phyloP scores from a whole-genome alignment of 2,888 invertebrate genomes.

The Oligia strigilis region DNA sequence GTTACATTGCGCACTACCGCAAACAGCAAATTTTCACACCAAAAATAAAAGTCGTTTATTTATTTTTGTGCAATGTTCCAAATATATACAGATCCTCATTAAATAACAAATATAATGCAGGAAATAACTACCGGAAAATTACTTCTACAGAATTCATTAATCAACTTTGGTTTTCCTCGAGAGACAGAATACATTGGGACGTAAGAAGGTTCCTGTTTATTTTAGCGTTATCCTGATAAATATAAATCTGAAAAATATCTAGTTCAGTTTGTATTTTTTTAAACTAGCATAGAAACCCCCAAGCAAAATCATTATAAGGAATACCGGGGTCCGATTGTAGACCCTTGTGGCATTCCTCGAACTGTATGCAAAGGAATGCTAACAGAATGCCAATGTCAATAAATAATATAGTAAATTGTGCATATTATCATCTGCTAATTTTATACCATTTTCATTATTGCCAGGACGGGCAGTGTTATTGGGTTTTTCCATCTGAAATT shows the following conservation, averaged over 20 bases:
- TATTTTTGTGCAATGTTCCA: no score
- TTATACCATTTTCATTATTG: slow-evolving; percentile 9
- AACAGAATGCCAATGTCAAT: no score
- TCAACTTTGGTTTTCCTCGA: slow-evolving; percentile 10
- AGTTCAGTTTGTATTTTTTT: neutral
- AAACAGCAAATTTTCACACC: no score
- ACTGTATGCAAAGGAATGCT: neutral
- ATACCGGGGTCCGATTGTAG: neutral
- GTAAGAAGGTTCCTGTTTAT: neutral
- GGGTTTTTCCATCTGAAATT: neutral
- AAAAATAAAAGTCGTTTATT: no score
- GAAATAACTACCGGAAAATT: neutral
- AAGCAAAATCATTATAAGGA: neutral
- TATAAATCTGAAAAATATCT: neutral
- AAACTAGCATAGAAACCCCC: neutral
- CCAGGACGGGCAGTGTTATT: neutral
- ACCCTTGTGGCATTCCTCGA: slow-evolving; percentile 31
- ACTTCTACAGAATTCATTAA: neutral
- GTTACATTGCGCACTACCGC: no score
- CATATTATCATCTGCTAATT: slow-evolving; percentile 30
- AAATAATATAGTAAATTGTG: neutral
- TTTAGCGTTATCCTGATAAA: neutral
- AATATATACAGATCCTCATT: neutral
- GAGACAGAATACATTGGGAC: neutral
- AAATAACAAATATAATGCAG: neutral